phyloP scores from a whole-genome alignment of 2,797 vertebrate species.

The Rhadinocentrus ornatus region DNA sequence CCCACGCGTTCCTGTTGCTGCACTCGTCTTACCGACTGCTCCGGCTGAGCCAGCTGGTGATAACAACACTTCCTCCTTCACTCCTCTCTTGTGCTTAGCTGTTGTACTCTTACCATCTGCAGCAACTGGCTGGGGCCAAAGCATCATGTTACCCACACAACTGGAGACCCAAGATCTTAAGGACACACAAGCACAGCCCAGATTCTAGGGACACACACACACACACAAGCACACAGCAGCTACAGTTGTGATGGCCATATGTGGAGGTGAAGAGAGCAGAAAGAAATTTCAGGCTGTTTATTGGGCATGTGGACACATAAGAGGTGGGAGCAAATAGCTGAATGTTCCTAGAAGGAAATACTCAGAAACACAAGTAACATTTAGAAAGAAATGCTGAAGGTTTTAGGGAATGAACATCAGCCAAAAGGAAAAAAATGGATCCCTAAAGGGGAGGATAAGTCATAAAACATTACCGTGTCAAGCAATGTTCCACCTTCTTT shows the following conservation, averaged over 20 bases:
- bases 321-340: slow-evolving; percentile 44
- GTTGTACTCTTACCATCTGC: slow-evolving; percentile 71
- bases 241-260: slow-evolving; percentile 39
- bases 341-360: slow-evolving; percentile 51
- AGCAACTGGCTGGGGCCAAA: slow-evolving; percentile 65
- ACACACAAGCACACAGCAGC: slow-evolving; percentile 17
- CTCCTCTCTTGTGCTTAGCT: slow-evolving; percentile 61
- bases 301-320: slow-evolving; percentile 33
- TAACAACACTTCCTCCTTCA: slow-evolving; percentile 75
- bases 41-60: slow-evolving; percentile 75
- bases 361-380: slow-evolving; percentile 47
- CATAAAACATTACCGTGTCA: slow-evolving; percentile 8
- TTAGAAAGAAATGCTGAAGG: slow-evolving; percentile 53
- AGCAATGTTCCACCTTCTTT: slow-evolving; percentile 18
- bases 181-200: slow-evolving; percentile 47
- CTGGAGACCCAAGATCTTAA: slow-evolving; percentile 57
- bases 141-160: slow-evolving; percentile 72
- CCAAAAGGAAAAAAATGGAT: slow-evolving; percentile 26
- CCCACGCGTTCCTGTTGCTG: slow-evolving; percentile 76
- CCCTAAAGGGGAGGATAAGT: slow-evolving; percentile 9
- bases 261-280: slow-evolving; percentile 24
- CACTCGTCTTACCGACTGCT: slow-evolving; percentile 58
- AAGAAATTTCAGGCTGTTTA: slow-evolving; percentile 30
- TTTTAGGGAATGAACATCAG: slow-evolving; percentile 35
- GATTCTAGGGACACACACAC: slow-evolving; percentile 23